Evolutionary conservation across 2,888 invertebrate genomes (phyloP), one percentile per base, ranked within the genome.

Genomic region (Carpatolechia fugitivella): DNA sequence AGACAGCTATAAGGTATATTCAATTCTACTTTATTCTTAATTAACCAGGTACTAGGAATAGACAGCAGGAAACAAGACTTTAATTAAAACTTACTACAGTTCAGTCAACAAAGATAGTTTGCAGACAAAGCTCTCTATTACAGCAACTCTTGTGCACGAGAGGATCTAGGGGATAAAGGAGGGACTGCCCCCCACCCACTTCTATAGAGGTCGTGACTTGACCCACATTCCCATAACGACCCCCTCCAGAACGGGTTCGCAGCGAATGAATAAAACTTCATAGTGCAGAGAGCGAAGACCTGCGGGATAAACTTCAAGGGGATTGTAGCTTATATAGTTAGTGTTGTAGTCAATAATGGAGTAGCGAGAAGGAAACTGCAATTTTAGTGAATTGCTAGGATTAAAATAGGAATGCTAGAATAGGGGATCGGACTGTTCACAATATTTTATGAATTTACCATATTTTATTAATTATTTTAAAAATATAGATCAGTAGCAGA

Each of bases 221-320:
- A 73, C 78, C 78, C 60, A 76, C 57, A 68, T 76, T 62, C 60
- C 48, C 55, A 56, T 59, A 66, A 69, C 64, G 62, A 68, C 61
- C 60, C 67, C 62, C 38, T 54, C n/a, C n/a, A n/a, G n/a, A n/a
- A 60, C 11, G 8, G n/a, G 33, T 46, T 54, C 59, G 69, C 68
- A 62, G 63, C 60, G 56, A 60, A 52, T 8, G 24, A 49, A 35
- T 13, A 47, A 31, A 14, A 47, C 10, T 13, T 11, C n/a, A n/a
- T n/a, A n/a, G n/a, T n/a, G n/a, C n/a, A 10, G 24, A 54, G 48
- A 40, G 52, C 44, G 30, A 30, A 16, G 31, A 47, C 30, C 31
- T 31, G 31, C 3, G 3, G 8, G 16, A 2, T 6, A 4, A 38
- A 38, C 38, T 38, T 38, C n/a, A n/a, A n/a, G n/a, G 3, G 3